Conservation (phyloP, 1,140 invertebrate genomes). For the Drosophila lini region DNA sequence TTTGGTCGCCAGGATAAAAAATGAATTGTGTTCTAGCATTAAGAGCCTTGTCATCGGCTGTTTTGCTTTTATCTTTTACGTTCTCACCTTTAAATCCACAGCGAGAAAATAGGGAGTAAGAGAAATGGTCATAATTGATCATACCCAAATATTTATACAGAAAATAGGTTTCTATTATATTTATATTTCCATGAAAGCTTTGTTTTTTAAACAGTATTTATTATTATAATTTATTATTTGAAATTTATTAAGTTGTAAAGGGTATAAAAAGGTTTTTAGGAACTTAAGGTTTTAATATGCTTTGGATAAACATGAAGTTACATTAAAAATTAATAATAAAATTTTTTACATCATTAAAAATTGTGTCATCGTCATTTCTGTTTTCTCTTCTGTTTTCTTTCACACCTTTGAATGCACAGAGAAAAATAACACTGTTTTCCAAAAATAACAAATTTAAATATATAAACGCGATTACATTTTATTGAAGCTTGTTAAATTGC, state of each 20-base stretch:
- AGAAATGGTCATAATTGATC: too few species aligned
- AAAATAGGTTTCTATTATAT: too few species aligned
- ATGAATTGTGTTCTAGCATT: constrained; percentile 25
- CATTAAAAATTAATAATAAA: background rate
- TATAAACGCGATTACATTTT: too few species aligned
- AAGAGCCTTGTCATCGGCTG: constrained; percentile 15
- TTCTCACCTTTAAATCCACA: constrained; percentile 14
- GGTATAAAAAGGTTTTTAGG: too few species aligned
- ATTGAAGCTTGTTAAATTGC: too few species aligned
- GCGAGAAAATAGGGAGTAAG: background rate
- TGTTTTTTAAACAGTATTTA: background rate
- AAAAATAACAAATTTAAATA: background rate
- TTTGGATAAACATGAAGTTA: too few species aligned
- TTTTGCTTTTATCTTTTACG: background rate
- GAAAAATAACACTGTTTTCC: background rate
- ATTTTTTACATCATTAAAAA: background rate
- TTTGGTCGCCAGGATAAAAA: constrained; percentile 13
- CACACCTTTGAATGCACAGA: background rate
- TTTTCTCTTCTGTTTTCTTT: background rate
- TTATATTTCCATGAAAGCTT: background rate
- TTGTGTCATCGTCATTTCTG: background rate
- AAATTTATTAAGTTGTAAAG: too few species aligned
- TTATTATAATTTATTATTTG: background rate
- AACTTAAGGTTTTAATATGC: too few species aligned
- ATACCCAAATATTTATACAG: background rate